These are phyloP conservation scores for Tethea ocularis DNA, from an alignment of 2,888 invertebrate genomes.

Conservation along the genomic window DNA sequence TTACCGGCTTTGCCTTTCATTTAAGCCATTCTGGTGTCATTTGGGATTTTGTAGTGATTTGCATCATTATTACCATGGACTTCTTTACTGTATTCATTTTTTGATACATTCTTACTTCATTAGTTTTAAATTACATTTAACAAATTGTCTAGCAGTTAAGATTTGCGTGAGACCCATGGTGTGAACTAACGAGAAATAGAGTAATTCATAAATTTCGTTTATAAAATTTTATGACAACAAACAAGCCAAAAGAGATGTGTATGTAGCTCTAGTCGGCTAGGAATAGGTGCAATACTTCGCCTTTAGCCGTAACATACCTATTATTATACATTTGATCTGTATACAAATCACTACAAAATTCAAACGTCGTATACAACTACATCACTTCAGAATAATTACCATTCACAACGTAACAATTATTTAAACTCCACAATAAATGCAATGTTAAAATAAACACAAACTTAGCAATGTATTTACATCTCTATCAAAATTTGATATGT, in stretches of 20 bases:
- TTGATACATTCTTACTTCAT: too few relatives aligned
- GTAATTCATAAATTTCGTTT: too few relatives aligned
- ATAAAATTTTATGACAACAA: too few relatives aligned
- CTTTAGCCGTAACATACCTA: too few relatives aligned
- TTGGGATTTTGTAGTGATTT: not conserved
- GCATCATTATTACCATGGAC: not conserved
- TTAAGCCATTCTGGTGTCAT: not conserved
- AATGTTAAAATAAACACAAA: slow-evolving; percentile 8
- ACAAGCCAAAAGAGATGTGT: too few relatives aligned
- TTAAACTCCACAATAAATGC: not conserved
- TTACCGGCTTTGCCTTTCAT: not conserved
- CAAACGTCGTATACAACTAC: slow-evolving; percentile 7
- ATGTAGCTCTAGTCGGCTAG: too few relatives aligned
- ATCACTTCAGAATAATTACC: not conserved
- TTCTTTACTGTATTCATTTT: too few relatives aligned
- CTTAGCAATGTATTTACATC: slow-evolving; percentile 8
- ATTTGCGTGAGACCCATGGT: too few relatives aligned
- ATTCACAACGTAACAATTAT: slow-evolving; percentile 8
- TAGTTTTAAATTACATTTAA: too few relatives aligned
- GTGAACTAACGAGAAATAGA: too few relatives aligned
- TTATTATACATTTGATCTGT: not conserved
- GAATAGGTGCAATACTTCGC: too few relatives aligned
- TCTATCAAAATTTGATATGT: slow-evolving; percentile 7
- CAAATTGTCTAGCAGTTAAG: too few relatives aligned
- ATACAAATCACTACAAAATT: not conserved